phyloP scores from a whole-genome alignment of 2,113 vertebrate genomes.

The Erythrolamprus reginae region DNA sequence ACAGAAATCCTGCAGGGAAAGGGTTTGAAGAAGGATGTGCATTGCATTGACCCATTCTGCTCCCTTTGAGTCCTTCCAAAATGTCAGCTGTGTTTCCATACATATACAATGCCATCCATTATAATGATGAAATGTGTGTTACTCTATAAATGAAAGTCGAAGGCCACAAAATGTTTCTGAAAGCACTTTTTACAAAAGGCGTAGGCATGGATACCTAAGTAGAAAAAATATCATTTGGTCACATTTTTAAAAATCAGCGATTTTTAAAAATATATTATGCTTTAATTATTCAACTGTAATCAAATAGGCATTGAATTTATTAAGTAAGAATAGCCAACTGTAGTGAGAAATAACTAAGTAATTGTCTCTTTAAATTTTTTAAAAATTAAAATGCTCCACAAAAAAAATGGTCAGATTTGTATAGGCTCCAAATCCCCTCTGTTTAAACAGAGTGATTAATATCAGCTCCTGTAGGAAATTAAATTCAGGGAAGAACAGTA shows the following conservation, averaged over 20 bases:
- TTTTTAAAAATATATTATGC: background rate
- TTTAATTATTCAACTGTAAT: constrained; percentile 18
- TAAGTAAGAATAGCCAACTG: constrained; percentile 52
- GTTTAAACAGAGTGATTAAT: constrained; percentile 90
- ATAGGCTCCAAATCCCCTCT: constrained; percentile 85
- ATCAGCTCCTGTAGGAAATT: constrained; percentile 98
- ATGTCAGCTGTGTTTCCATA: background rate
- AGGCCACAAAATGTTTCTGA: background rate
- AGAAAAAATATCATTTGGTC: background rate
- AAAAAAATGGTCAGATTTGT: constrained; percentile 74
- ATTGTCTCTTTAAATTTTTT: constrained; percentile 69
- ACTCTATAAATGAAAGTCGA: background rate
- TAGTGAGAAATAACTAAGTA: constrained; percentile 36
- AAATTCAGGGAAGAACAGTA: constrained; percentile 85
- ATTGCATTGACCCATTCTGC: background rate
- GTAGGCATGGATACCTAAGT: background rate
- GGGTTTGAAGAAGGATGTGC: background rate
- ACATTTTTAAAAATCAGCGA: background rate
- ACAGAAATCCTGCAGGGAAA: background rate
- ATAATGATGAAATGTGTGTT: background rate
- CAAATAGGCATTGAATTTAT: constrained; percentile 37
- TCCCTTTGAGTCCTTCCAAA: background rate
- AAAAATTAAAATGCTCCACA: constrained; percentile 63
- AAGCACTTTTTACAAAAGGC: background rate
- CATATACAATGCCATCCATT: background rate